Evolutionary conservation across 2,888 invertebrate species (phyloP).

Genomic region (Dasysyrphus tricinctus): DNA sequence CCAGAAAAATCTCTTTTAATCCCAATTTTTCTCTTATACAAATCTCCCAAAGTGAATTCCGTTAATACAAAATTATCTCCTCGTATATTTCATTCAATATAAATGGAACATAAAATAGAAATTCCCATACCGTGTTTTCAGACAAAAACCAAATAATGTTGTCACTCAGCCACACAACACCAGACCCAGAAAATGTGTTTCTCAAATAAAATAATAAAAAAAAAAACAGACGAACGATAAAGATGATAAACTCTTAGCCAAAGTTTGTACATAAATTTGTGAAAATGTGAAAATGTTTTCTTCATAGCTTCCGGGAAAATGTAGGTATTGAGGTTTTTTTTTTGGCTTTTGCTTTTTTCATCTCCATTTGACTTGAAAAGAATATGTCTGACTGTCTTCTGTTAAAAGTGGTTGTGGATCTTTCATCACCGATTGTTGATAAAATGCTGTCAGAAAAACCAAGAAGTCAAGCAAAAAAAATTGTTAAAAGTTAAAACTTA

Average conservation of each 20-base stretch:
- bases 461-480: background rate
- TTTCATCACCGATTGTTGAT: slow-evolving; percentile 51
- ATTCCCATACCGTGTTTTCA: slow-evolving; percentile 13
- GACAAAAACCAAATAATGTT: slow-evolving; percentile 46
- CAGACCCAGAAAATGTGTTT: slow-evolving; percentile 9
- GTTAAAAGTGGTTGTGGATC: background rate
- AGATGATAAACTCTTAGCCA: slow-evolving; percentile 58
- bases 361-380: slow-evolving; percentile 51
- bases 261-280: slow-evolving; percentile 56
- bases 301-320: slow-evolving; percentile 45
- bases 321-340: slow-evolving; percentile 1
- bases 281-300: slow-evolving; percentile 58
- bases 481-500: slow-evolving; percentile 47
- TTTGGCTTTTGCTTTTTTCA: slow-evolving; percentile 6
- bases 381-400: slow-evolving; percentile 42
- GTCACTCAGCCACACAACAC: slow-evolving; percentile 50
- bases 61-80: slow-evolving; percentile 30
- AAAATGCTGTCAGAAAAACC: slow-evolving; percentile 31
- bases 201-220: background rate
- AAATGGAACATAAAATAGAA: background rate
- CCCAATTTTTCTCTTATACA: slow-evolving; percentile 7
- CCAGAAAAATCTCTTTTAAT: background rate
- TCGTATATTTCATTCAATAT: slow-evolving; percentile 28
- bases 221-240: slow-evolving; percentile 27
- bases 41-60: slow-evolving; percentile 31